These are phyloP conservation scores for Perithous albicinctus DNA, from an alignment of 2,888 invertebrate species.

Conservation along the genomic window DNA sequence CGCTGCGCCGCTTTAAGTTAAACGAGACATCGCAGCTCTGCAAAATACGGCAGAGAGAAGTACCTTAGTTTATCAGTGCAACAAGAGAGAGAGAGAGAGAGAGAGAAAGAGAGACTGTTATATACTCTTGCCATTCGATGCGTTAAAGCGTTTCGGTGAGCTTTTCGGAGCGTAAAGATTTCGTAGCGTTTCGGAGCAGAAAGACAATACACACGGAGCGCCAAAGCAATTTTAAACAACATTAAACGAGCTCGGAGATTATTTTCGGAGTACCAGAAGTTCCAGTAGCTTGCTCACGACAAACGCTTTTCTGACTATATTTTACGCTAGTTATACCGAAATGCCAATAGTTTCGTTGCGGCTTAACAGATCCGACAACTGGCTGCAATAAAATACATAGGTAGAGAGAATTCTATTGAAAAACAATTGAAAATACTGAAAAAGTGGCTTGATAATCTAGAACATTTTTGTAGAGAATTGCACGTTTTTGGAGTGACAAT, in stretches of 20 bases:
- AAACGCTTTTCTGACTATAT: background rate
- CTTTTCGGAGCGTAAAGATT: conserved; percentile 29
- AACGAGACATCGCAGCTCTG: background rate
- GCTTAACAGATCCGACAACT: background rate
- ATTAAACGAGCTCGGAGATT: background rate
- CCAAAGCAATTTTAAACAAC: background rate
- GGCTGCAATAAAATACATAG: background rate
- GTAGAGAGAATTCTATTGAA: background rate
- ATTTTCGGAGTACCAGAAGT: conserved; percentile 2
- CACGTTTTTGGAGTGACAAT: too few species aligned
- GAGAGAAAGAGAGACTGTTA: background rate
- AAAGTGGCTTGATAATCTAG: background rate
- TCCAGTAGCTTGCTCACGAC: background rate
- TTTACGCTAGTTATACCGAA: background rate
- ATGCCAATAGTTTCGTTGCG: background rate
- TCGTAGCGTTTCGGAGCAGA: conserved; percentile 22
- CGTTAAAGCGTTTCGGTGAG: conserved; percentile 8
- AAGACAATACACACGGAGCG: conserved; percentile 2
- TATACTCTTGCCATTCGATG: background rate
- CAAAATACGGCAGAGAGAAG: background rate
- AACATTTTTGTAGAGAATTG: too few species aligned
- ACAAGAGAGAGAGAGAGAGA: background rate
- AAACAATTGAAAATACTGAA: background rate
- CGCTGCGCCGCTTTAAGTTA: background rate
- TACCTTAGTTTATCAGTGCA: background rate